These are phyloP conservation scores for Sebastiscus albofasciatus DNA, from an alignment of 2,797 vertebrate genomes.

Conservation along the genomic window DNA sequence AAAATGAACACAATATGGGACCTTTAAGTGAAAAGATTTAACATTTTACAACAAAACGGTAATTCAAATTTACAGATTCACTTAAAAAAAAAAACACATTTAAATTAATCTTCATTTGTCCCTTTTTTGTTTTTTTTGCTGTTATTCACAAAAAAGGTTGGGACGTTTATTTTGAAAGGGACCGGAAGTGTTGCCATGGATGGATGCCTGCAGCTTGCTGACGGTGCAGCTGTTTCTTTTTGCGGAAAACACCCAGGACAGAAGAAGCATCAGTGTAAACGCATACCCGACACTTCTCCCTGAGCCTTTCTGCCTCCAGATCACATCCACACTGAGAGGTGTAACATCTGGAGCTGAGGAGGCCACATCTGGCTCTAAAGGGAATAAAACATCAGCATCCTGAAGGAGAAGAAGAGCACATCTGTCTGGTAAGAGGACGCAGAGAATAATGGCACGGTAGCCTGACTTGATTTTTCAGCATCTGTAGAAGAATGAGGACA, in stretches of 20 bases:
- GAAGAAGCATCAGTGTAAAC: neutral
- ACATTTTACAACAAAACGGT: neutral
- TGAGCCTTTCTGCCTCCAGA: neutral
- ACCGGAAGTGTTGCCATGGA: neutral
- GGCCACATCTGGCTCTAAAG: neutral
- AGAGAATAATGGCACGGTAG: too few relatives aligned
- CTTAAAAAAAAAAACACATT: neutral
- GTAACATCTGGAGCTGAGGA: neutral
- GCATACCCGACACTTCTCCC: neutral
- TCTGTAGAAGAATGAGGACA: conserved; percentile 12
- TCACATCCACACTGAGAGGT: neutral
- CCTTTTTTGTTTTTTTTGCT: neutral
- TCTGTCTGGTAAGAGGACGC: conserved; percentile 45
- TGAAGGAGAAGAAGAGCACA: neutral
- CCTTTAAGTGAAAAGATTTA: neutral
- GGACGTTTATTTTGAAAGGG: conserved; percentile 32
- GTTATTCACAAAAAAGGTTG: neutral
- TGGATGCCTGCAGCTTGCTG: neutral
- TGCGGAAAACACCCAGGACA: conserved; percentile 55
- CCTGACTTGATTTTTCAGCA: conserved; percentile 3
- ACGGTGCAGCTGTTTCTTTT: conserved; percentile 21
- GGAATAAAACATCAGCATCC: neutral
- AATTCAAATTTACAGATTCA: neutral
- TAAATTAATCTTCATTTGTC: neutral
- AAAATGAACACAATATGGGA: too few relatives aligned